Conservation (phyloP, 2,888 invertebrate genomes). For the Eucera pruinosa region DNA sequence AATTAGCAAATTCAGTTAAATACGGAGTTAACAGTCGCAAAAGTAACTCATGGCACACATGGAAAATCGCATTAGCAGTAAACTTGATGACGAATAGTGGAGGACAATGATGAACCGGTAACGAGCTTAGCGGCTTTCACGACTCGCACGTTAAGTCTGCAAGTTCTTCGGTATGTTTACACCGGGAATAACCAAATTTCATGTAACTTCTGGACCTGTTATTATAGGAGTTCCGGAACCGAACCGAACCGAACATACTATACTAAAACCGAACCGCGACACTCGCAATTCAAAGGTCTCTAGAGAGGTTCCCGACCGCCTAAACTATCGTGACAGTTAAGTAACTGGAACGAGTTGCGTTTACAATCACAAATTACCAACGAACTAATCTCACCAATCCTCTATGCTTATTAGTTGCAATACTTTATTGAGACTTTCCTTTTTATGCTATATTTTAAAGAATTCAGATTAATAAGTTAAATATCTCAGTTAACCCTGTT, state of each 20-base stretch:
- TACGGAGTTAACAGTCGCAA: background rate
- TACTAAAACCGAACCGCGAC: slow-evolving; percentile 25
- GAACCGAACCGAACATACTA: too few relatives aligned
- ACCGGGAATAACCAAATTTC: slow-evolving; percentile 45
- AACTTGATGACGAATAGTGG: slow-evolving; percentile 5
- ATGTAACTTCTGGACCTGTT: slow-evolving; percentile 42
- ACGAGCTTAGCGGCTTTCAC: slow-evolving; percentile 32
- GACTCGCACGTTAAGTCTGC: slow-evolving; percentile 13
- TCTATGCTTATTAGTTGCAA: background rate
- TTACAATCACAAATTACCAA: slow-evolving; percentile 73
- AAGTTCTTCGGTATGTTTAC: slow-evolving; percentile 48
- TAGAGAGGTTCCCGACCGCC: slow-evolving; percentile 62
- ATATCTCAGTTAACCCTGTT: too few relatives aligned
- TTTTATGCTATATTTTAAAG: too few relatives aligned
- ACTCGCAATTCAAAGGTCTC: slow-evolving; percentile 59
- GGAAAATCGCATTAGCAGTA: slow-evolving; percentile 10
- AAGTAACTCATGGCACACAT: slow-evolving; percentile 2
- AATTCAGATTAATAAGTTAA: too few relatives aligned
- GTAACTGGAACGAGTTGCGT: slow-evolving; percentile 78
- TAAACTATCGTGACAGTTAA: slow-evolving; percentile 79
- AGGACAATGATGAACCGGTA: slow-evolving; percentile 36
- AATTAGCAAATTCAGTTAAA: slow-evolving; percentile 5
- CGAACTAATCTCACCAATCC: slow-evolving; percentile 50
- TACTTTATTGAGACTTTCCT: too few relatives aligned
- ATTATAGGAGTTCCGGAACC: slow-evolving; percentile 47